A percentile compares a stretch with the other conserved stretches of the same genome.
Conservation (phyloP, 2,113 vertebrate species). For the Ctenodactylus gundi region DNA sequence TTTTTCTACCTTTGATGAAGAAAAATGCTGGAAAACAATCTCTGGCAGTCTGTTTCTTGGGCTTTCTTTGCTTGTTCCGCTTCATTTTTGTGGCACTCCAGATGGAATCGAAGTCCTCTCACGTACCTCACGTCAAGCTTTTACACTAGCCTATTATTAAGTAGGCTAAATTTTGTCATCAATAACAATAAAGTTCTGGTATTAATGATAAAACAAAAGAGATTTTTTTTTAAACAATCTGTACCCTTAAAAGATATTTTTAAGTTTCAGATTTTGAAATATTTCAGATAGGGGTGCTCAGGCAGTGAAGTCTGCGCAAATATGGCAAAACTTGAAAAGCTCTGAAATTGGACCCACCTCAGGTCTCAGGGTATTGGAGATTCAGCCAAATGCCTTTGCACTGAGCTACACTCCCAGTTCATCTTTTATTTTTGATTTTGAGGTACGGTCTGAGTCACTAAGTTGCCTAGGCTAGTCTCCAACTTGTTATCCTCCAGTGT, state of each 20-base stretch:
- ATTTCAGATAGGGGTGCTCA: neutral
- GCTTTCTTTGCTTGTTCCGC: neutral
- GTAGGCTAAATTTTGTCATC: neutral
- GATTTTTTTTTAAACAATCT: neutral
- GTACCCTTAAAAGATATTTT: neutral
- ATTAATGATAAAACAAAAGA: neutral
- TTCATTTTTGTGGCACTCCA: neutral
- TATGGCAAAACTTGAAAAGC: neutral
- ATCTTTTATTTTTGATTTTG: too few species aligned
- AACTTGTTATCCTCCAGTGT: too few species aligned
- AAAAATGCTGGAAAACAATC: neutral
- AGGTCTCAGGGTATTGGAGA: too few species aligned
- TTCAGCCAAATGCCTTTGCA: too few species aligned
- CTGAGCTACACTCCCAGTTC: too few species aligned
- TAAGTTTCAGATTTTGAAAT: neutral
- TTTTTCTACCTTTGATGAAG: too few species aligned
- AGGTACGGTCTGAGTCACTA: too few species aligned
- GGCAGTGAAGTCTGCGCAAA: neutral
- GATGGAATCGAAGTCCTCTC: neutral
- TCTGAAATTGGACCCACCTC: neutral
- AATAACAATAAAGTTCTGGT: neutral
- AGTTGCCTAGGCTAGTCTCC: too few species aligned
- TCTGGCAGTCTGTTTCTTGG: neutral
- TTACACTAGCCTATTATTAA: neutral
- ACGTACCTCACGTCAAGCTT: neutral